Conservation (phyloP, 2,797 vertebrate species). For the Gorsachius magnificus region DNA sequence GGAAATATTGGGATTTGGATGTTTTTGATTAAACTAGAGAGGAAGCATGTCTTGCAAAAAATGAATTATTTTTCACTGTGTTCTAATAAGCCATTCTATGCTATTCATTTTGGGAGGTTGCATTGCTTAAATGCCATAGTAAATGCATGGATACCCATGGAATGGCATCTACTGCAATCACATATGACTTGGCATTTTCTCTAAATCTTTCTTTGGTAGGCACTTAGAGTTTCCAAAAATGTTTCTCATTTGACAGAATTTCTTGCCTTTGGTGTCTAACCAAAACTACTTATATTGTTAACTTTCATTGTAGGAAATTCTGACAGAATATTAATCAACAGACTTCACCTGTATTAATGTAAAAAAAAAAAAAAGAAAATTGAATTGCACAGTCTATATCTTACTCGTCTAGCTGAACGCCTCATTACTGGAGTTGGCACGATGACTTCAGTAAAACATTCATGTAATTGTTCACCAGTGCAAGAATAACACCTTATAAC, state of each 20-base stretch:
- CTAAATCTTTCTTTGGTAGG: background rate
- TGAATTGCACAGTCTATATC: background rate
- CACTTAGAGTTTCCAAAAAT: background rate
- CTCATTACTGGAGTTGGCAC: background rate
- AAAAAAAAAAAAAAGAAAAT: background rate
- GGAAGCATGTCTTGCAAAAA: background rate
- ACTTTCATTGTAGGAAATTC: background rate
- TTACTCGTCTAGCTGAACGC: background rate
- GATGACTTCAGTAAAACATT: background rate
- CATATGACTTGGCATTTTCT: background rate
- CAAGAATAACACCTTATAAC: background rate
- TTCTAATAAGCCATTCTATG: background rate
- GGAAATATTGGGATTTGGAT: background rate
- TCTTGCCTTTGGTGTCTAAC: background rate
- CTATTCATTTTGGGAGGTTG: background rate
- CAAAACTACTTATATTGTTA: background rate
- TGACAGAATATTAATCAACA: background rate
- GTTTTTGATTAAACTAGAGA: slow-evolving; percentile 5
- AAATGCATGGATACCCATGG: background rate
- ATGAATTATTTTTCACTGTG: background rate
- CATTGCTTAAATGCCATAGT: background rate
- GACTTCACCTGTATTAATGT: background rate
- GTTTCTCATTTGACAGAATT: background rate
- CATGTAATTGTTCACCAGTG: background rate
- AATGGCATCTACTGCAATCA: background rate